Evolutionary conservation across 2,797 vertebrate species (phyloP).

Genomic region (Vultur gryphus): DNA sequence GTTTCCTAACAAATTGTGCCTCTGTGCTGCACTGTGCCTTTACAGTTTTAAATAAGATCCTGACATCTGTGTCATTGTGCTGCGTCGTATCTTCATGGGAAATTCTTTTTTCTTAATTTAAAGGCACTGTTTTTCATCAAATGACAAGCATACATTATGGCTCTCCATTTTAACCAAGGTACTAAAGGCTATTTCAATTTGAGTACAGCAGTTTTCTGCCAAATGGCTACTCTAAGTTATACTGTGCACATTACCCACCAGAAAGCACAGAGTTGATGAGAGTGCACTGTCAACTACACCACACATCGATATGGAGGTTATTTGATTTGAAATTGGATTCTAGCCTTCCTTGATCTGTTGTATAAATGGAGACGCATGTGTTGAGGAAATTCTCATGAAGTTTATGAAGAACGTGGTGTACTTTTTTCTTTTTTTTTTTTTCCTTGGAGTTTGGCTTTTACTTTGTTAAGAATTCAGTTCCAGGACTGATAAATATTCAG

Average conservation of each 20-base stretch:
- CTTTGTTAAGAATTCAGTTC: slow-evolving; percentile 28
- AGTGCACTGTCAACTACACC: slow-evolving; percentile 66
- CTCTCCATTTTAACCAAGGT: slow-evolving; percentile 68
- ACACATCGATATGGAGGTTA: slow-evolving; percentile 74
- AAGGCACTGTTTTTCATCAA: slow-evolving; percentile 58
- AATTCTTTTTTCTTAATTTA: slow-evolving; percentile 66
- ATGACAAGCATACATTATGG: slow-evolving; percentile 68
- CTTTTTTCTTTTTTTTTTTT: not conserved
- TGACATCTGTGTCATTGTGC: slow-evolving; percentile 52
- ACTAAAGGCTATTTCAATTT: slow-evolving; percentile 77
- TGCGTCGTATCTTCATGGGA: not conserved
- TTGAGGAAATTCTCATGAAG: slow-evolving; percentile 68
- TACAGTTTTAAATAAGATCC: slow-evolving; percentile 68
- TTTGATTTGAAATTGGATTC: slow-evolving; percentile 82
- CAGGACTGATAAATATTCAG: slow-evolving; percentile 69
- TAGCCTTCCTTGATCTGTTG: slow-evolving; percentile 72
- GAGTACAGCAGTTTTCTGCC: slow-evolving; percentile 73
- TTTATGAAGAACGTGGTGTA: slow-evolving; percentile 54
- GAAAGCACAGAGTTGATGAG: slow-evolving; percentile 74
- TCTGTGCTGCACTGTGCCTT: slow-evolving; percentile 13
- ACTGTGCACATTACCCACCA: slow-evolving; percentile 74
- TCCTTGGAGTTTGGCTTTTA: slow-evolving; percentile 6
- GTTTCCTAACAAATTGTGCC: slow-evolving; percentile 59
- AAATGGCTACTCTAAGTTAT: slow-evolving; percentile 74
- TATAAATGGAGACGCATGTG: slow-evolving; percentile 68